Base-by-base conservation (phyloP, 2,797 vertebrate species). In the Cossypha dichroa region DNA sequence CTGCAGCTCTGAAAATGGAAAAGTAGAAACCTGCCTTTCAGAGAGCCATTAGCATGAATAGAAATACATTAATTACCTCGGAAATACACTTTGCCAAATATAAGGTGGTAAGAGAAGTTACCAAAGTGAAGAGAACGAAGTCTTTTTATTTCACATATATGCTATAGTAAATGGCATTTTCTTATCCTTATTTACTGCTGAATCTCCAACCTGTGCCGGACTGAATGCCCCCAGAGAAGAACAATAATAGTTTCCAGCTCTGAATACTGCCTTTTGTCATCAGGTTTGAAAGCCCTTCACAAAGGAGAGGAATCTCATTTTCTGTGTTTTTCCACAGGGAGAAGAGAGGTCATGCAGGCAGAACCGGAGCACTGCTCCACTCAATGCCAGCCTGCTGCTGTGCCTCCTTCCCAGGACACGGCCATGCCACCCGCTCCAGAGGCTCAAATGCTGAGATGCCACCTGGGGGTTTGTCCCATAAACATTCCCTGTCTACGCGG, bases 241-340 rank as follows among this genome's bases (percentile, higher is more conserved):
- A 82, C 85, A 94, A 95, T 81, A 96, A 93, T 88, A 93, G 85
- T 93, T 91, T 78, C 83, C 88, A 96, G 67, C 90, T 84, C 82
- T 95, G 85, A 94, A 95, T 95, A 88, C 88, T 89, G 84, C 80
- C 91, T 96, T 96, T 97, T 96, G 94, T 96, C 88, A 82, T 59
- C 40, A 90, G 41, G 52, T 94, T 93, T 95, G 94, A 96, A 96
- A 94, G 93, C 76, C 49, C 41, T 86, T 93, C 55, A 96, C 96
- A 94, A 96, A 91, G 79, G 83, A 91, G 77, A 83, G 85, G 73
- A 85, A 92, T 96, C 92, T 88, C 74, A 90, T 94, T 91, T 85
- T 92, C 69, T 88, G 63, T 88, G 68, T 79, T 93, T 76, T 83
- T 74, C 81, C 75, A 75, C 70, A 34, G 29, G 68, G 89, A 94